Evolutionary conservation across 2,113 vertebrate genomes (phyloP), one percentile per base, ranked within the genome.

Genomic region (Caranx melampygus): DNA sequence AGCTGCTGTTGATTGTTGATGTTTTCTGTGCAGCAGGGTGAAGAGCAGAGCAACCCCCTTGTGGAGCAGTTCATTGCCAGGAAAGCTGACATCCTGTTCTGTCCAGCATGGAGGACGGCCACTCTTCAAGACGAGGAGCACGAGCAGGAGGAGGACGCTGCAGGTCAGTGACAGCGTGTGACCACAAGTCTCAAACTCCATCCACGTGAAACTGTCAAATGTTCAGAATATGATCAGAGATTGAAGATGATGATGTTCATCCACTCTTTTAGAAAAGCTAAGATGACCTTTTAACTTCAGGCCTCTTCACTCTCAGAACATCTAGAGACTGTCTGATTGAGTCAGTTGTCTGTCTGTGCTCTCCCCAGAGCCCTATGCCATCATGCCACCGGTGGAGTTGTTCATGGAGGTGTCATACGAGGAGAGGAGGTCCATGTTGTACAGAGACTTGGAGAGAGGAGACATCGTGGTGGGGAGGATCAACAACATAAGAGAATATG

Each of bases 21-120:
- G 9, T 59, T 65, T 65, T 60, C 20, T 76, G 13, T 37, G 14
- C 74, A 96, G 96, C 86, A 95, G 93, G 95, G 94, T 80, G 93
- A 86, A 62, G 85, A 89, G 45, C 73, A 91, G 66, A 69, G 92
- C 31, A 96, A 93, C 78, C 87, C 90, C 49, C 95, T 98, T 68
- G 95, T 99, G 68, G 96, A 97, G 83, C 97, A 97, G 59, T 98
- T 99, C 75, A 97, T 99, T 59, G 96, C 97, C 47, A 96, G 96
- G 78, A 99, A 99, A 76, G 98, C 98, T 0, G 98, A 99, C 82
- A 94, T 99, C 14, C 95, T 99, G 0, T 99, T 99, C 83, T 94
- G 95, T 3, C 93, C 96, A 33, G 89, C 96, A 2, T 99, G 97
- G 98, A 97, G 95, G 20, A 95, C 96, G 0, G 89, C 91, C 63